Evolutionary conservation across 2,113 vertebrate species (phyloP).

Genomic region (Hypomesus transpacificus): DNA sequence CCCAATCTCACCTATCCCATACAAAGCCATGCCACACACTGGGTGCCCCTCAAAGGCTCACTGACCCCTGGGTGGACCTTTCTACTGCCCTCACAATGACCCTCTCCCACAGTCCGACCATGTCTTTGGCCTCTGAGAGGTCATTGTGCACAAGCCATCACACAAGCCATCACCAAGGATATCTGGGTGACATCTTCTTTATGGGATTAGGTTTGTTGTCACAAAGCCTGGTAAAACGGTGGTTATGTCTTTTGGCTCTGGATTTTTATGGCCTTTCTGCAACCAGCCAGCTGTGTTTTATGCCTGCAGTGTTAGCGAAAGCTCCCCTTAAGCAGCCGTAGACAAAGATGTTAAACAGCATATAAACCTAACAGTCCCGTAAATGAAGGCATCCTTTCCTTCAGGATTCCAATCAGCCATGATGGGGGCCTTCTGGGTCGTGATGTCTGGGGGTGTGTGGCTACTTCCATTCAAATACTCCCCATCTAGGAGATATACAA

Average conservation of each 20-base stretch:
- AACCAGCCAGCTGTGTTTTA: neutral
- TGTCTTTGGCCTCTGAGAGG: conserved; percentile 67
- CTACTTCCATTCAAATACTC: conserved; percentile 7
- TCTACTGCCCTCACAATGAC: conserved; percentile 58
- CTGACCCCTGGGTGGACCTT: conserved; percentile 54
- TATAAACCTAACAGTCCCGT: conserved; percentile 33
- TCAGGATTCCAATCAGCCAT: conserved; percentile 23
- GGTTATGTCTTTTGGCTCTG: conserved; percentile 9
- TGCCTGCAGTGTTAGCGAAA: neutral
- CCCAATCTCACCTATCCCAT: conserved; percentile 62
- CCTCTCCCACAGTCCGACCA: conserved; percentile 54
- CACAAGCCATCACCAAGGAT: conserved; percentile 44
- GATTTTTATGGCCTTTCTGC: conserved; percentile 6
- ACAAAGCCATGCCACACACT: conserved; percentile 62
- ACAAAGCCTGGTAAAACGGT: conserved; percentile 28
- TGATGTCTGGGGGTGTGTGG: neutral
- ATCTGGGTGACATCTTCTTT: conserved; percentile 55
- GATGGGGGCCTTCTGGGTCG: neutral
- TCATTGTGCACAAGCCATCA: conserved; percentile 37
- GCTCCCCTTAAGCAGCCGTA: conserved; percentile 2
- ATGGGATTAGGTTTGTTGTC: conserved; percentile 15
- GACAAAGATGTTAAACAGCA: conserved; percentile 22
- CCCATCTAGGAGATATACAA: conserved; percentile 6
- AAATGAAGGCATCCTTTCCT: conserved; percentile 25
- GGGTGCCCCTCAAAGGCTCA: conserved; percentile 44